Percentiles rank a stretch among this genome's conserved stretches.
phyloP scores from a whole-genome alignment of 2,888 invertebrate genomes.

The Flabesymbios commensalis region DNA sequence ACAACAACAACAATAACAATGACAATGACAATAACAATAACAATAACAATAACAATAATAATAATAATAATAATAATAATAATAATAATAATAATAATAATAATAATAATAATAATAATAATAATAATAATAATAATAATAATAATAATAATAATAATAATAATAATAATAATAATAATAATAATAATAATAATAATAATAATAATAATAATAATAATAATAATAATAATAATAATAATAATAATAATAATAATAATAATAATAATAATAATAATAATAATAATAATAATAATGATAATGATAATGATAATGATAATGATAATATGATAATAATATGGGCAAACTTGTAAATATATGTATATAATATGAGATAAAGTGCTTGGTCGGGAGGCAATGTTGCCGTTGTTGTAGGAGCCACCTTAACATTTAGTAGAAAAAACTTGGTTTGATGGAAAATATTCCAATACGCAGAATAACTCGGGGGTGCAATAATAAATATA shows the following conservation, averaged over 20 bases:
- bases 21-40: no score
- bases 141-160: conserved; percentile 9
- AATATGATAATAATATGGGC: not conserved
- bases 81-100: conserved; percentile 14
- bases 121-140: conserved; percentile 14
- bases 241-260: conserved; percentile 10
- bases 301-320: conserved; percentile 7
- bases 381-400: no score
- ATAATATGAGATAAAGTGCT: not conserved
- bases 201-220: conserved; percentile 9
- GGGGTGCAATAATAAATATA: no score
- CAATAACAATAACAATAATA: no score
- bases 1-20: no score
- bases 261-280: conserved; percentile 9
- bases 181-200: conserved; percentile 10
- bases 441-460: no score
- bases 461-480: no score
- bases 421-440: no score
- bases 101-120: conserved; percentile 16
- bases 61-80: conserved; percentile 9
- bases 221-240: conserved; percentile 9
- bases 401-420: no score
- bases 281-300: conserved; percentile 10
- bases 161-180: conserved; percentile 9
- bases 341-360: not conserved